Conservation (phyloP, 1,140 invertebrate species). For the Stegodyphus mimosarum region DNA sequence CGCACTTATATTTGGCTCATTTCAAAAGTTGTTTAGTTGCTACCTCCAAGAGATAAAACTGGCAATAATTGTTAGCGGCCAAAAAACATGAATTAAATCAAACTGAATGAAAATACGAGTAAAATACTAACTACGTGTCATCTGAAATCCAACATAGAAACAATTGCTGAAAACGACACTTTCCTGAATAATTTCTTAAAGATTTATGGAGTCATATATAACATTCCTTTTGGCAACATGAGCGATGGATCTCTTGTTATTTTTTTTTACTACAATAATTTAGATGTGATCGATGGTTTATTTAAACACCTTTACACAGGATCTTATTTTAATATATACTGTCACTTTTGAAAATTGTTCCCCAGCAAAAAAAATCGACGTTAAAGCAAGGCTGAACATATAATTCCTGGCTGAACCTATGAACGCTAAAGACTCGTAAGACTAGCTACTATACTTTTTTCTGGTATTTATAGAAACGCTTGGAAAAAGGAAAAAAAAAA, state of each 20-base stretch:
- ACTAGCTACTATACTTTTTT: background rate
- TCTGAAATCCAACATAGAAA: too few relatives aligned
- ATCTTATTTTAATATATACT: background rate
- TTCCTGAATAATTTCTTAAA: too few relatives aligned
- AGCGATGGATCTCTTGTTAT: conserved; percentile 7
- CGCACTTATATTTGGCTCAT: too few relatives aligned
- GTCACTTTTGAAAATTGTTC: background rate
- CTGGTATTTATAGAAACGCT: background rate
- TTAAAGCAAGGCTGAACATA: background rate
- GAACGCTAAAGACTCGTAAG: background rate
- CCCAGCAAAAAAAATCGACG: background rate
- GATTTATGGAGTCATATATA: background rate
- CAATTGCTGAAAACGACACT: too few relatives aligned
- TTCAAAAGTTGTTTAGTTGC: too few relatives aligned
- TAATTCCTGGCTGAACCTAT: background rate
- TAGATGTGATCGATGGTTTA: conserved; percentile 20
- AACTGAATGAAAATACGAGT: too few relatives aligned
- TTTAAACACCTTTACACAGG: conserved; percentile 1
- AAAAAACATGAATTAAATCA: too few relatives aligned
- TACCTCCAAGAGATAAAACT: too few relatives aligned
- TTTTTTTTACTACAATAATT: conserved; percentile 43
- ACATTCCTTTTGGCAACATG: conserved; percentile 25
- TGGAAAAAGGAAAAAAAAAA: background rate
- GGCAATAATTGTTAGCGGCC: too few relatives aligned
- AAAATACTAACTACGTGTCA: too few relatives aligned